Evolutionary conservation across 2,888 invertebrate species (phyloP).

Genomic region (Leptinotarsa tumamoca): DNA sequence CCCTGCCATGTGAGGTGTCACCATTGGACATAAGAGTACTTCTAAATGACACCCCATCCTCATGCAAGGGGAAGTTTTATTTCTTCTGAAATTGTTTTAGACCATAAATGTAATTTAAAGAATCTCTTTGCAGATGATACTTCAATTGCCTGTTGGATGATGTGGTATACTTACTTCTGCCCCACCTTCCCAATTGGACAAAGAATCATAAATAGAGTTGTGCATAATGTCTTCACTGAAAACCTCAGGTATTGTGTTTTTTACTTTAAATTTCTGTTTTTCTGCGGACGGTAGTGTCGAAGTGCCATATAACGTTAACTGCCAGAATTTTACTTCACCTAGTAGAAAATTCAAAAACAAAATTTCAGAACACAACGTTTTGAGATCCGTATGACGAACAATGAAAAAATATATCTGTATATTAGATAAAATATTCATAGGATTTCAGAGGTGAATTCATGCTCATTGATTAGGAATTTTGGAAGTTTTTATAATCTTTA

Average conservation of each 20-base stretch:
- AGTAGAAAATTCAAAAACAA: not conserved
- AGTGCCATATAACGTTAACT: constrained; percentile 86
- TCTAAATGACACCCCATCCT: no score
- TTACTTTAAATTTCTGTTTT: constrained; percentile 46
- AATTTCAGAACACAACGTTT: not conserved
- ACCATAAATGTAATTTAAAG: no score
- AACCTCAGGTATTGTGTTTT: constrained; percentile 41
- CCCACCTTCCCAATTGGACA: constrained; percentile 73
- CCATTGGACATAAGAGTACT: not conserved
- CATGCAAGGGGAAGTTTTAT: no score
- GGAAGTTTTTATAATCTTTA: no score
- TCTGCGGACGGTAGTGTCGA: constrained; percentile 67
- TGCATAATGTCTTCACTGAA: constrained; percentile 68
- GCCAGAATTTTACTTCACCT: constrained; percentile 80
- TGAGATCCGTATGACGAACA: not conserved
- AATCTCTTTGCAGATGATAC: no score
- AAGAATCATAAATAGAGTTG: constrained; percentile 68
- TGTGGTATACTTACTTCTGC: constrained; percentile 70
- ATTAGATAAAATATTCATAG: no score
- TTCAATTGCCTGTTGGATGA: not conserved
- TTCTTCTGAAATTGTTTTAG: no score
- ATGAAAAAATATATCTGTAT: not conserved
- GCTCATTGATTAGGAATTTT: no score
- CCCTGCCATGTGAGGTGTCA: not conserved
- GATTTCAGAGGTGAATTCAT: no score